Evolutionary conservation across 2,888 invertebrate species (phyloP), one percentile per base, ranked within the genome.

Genomic region (Noctua janthina): DNA sequence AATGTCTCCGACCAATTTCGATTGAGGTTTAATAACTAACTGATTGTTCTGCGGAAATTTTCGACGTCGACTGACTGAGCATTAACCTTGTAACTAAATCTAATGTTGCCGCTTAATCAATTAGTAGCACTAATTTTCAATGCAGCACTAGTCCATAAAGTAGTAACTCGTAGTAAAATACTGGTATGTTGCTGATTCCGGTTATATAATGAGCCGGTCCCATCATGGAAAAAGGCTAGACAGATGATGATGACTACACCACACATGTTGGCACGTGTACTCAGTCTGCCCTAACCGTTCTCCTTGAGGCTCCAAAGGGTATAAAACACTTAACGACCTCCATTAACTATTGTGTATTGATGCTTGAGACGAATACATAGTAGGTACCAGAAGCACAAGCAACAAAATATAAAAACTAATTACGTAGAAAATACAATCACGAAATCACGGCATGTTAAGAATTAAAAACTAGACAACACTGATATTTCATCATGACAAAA

Each of bases 251-350:
- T 8, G 54, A 54, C 54, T 23, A 54, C 54, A 54, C 23, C 7
- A 56, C 15, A n/a, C 15, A 56, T 54, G 23, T 20, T 62, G 51
- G 11, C 54, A 62, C 8, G 15, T 62, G 15, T 68, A 80, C 15
- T 20, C 2, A 64, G 13, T 1, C 2, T 39, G 17, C n/a, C 67
- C 46, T 62, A 49, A 29, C 8, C n/a, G 15, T 66, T 10, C 8
- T 73, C 2, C 49, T 39, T 70, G 82, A 54, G 74, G 70, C 85
- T 74, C 85, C 20, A 23, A 83, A 83, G 51, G 70, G 79, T 70
- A 39, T 3, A 62, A 84, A 78, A 70, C n/a, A 70, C 67, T 46
- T 66, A 56, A 76, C 35, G 13, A 11, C n/a, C 15, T 51, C 56
- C 13, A 77, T 51, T 51, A 67, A 77, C 7, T n/a, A 66, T 46